phyloP scores from a whole-genome alignment of 1,140 invertebrate species.

The Triops cancriformis region DNA sequence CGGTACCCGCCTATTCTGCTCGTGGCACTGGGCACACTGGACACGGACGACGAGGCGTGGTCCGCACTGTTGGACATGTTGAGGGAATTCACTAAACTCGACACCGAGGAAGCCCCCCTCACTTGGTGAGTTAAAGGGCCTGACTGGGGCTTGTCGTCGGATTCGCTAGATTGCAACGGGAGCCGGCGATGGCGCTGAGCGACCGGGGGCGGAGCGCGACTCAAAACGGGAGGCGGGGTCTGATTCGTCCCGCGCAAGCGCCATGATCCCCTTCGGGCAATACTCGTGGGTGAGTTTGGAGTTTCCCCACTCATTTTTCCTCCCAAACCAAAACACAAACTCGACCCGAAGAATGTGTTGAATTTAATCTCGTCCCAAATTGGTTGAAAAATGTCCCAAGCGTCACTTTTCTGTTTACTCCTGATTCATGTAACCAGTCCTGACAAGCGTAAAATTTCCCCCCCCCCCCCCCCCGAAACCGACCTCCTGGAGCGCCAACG shows the following conservation, averaged over 20 bases:
- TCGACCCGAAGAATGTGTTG: neutral
- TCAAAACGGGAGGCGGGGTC: neutral
- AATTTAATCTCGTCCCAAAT: neutral
- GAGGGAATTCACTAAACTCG: constrained; percentile 4
- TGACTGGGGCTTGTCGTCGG: neutral
- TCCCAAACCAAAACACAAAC: neutral
- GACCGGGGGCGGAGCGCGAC: neutral
- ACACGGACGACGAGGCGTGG: neutral
- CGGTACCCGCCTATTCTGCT: constrained; percentile 39
- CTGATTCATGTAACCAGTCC: neutral
- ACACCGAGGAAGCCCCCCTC: neutral
- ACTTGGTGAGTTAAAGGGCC: neutral
- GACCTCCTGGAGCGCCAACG: constrained; percentile 11
- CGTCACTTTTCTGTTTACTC: neutral
- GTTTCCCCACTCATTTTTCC: neutral
- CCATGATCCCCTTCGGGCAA: neutral
- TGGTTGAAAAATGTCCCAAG: neutral
- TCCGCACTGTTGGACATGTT: neutral
- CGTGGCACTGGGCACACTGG: neutral
- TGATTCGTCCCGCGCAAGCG: neutral
- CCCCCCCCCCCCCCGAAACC: neutral
- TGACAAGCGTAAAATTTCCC: constrained; percentile 1
- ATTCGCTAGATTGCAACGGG: neutral
- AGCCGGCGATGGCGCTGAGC: constrained; percentile 11
- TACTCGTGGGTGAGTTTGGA: neutral